A percentile compares a stretch with the other conserved stretches of the same genome.
Evolutionary conservation across 2,888 invertebrate genomes (phyloP).

Genomic region (Sycophila texana): DNA sequence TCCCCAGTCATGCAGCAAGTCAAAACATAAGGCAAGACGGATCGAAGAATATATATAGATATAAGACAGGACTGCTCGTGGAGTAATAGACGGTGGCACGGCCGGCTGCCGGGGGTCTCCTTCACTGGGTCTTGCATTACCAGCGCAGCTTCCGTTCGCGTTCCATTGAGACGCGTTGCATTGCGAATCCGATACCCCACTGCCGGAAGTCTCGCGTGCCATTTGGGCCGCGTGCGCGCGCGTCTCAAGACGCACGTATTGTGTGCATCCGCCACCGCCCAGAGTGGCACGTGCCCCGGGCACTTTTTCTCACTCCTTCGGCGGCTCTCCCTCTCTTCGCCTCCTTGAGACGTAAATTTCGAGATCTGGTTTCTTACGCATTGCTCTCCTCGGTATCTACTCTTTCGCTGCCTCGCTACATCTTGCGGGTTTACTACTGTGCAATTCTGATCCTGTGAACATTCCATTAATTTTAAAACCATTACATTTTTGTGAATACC

Average conservation of each 20-base stretch:
- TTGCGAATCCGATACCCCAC: constrained; percentile 69
- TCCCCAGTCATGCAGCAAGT: too few species aligned
- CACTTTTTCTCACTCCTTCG: neutral
- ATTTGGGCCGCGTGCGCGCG: constrained; percentile 67
- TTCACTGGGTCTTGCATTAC: too few species aligned
- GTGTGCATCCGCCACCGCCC: neutral
- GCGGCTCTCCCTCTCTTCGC: neutral
- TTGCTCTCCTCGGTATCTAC: neutral
- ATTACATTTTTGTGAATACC: too few species aligned
- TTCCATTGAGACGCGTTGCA: constrained; percentile 56
- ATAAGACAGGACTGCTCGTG: too few species aligned
- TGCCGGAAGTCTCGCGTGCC: constrained; percentile 75
- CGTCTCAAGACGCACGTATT: constrained; percentile 59
- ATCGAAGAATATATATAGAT: too few species aligned
- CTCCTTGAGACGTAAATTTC: neutral
- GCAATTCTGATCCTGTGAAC: neutral
- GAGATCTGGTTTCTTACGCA: neutral
- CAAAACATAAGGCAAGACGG: too few species aligned
- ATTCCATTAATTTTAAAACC: too few species aligned
- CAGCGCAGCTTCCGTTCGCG: constrained; percentile 65
- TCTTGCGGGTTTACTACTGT: neutral
- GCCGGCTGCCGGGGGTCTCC: too few species aligned
- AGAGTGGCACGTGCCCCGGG: constrained; percentile 14
- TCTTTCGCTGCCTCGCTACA: neutral
- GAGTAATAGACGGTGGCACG: too few species aligned